A percentile compares a stretch with the other conserved stretches of the same genome.
Evolutionary conservation across 2,113 vertebrate species (phyloP).

Genomic region (Columba livia): DNA sequence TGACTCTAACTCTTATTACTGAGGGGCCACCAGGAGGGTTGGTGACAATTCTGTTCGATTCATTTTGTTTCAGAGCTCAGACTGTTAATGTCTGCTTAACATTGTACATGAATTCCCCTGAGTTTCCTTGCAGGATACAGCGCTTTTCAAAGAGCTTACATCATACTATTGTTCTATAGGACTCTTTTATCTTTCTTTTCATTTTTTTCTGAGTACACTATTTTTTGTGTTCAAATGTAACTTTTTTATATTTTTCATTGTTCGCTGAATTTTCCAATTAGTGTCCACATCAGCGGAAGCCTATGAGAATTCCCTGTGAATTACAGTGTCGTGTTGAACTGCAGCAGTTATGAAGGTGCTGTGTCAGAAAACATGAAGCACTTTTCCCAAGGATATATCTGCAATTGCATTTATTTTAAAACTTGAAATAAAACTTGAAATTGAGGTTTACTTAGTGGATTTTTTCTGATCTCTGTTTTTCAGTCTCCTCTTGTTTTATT

Average conservation of each 20-base stretch:
- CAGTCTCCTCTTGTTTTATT: constrained; percentile 56
- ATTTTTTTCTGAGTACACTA: constrained; percentile 16
- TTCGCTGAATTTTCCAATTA: constrained; percentile 73
- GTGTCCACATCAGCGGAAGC: constrained; percentile 54
- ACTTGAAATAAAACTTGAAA: constrained; percentile 30
- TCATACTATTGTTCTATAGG: neutral
- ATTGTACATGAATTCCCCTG: neutral
- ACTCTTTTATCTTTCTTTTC: neutral
- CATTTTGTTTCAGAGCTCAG: neutral
- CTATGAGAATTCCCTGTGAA: constrained; percentile 59
- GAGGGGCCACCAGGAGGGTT: neutral
- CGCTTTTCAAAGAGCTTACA: neutral
- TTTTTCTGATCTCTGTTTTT: constrained; percentile 63
- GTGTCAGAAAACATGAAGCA: constrained; percentile 37
- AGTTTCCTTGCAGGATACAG: neutral
- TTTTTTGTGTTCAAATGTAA: constrained; percentile 56
- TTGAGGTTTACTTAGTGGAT: neutral
- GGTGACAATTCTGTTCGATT: neutral
- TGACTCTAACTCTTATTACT: neutral
- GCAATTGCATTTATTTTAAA: constrained; percentile 30
- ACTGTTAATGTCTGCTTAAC: neutral
- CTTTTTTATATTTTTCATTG: constrained; percentile 55
- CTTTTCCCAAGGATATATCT: constrained; percentile 4
- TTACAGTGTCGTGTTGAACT: constrained; percentile 30
- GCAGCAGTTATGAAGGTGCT: constrained; percentile 47